phyloP scores from a whole-genome alignment of 2,888 invertebrate genomes.

The Sabatieria punctata region DNA sequence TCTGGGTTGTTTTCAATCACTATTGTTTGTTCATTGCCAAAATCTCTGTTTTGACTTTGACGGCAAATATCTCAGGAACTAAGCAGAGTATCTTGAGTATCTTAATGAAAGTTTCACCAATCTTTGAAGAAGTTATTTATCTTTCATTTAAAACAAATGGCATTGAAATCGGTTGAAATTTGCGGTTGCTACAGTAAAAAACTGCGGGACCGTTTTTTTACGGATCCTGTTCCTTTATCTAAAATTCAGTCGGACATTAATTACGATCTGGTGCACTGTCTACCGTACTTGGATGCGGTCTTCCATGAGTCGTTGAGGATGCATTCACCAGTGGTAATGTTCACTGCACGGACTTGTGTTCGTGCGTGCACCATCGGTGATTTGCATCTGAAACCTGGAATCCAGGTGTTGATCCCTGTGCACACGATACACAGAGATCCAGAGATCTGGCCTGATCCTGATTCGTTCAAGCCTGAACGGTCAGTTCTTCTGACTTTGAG shows the following conservation, averaged over 20 bases:
- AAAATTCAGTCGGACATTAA: neutral
- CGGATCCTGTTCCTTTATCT: too few relatives aligned
- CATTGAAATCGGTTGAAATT: too few relatives aligned
- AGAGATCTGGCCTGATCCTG: conserved; percentile 11
- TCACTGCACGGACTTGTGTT: neutral
- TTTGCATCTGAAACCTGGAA: conserved; percentile 3
- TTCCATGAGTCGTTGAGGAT: conserved; percentile 10
- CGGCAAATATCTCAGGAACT: too few relatives aligned
- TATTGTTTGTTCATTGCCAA: too few relatives aligned
- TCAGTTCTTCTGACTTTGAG: neutral
- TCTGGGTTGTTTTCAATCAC: too few relatives aligned
- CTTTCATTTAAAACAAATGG: too few relatives aligned
- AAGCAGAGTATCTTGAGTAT: too few relatives aligned
- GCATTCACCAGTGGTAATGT: conserved; percentile 7
- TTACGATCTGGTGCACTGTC: conserved; percentile 7
- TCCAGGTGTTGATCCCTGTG: conserved; percentile 6
- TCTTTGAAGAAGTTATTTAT: too few relatives aligned
- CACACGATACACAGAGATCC: conserved; percentile 10
- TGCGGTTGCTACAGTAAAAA: too few relatives aligned
- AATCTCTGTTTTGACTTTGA: too few relatives aligned
- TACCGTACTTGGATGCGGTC: conserved; percentile 11
- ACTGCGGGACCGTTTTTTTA: too few relatives aligned
- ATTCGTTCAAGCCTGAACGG: conserved; percentile 11
- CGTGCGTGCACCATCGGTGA: neutral
- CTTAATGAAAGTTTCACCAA: too few relatives aligned